Evolutionary conservation across 2,888 invertebrate genomes (phyloP).

Genomic region (Chrysomela aeneicollis): DNA sequence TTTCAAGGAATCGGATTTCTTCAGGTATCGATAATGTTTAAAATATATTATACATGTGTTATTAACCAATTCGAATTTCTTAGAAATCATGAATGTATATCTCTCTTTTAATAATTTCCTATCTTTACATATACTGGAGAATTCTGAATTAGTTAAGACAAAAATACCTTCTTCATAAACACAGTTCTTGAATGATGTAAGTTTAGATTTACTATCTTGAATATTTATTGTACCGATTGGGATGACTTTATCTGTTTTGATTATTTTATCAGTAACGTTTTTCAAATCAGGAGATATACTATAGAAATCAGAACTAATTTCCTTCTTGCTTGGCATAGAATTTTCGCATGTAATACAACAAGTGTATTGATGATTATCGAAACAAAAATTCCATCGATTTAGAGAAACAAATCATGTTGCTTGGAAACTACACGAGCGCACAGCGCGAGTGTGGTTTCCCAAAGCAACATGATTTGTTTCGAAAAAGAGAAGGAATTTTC

Average conservation of each 20-base stretch:
- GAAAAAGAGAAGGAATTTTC: no score
- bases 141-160: slow-evolving; percentile 7
- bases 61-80: slow-evolving; percentile 10
- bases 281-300: background rate
- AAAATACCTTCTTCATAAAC: slow-evolving; percentile 10
- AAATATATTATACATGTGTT: slow-evolving; percentile 18
- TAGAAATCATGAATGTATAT: slow-evolving; percentile 7
- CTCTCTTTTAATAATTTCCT: slow-evolving; percentile 6
- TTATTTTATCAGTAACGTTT: background rate
- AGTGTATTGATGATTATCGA: no score
- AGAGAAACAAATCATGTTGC: no score
- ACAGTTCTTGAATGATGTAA: background rate
- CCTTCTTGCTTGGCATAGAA: background rate
- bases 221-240: slow-evolving; percentile 13
- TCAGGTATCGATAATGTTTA: slow-evolving; percentile 11
- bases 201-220: slow-evolving; percentile 3
- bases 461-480: no score
- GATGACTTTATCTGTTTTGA: background rate
- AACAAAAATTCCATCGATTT: no score
- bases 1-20: slow-evolving; percentile 15
- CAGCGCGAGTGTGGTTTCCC: no score
- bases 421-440: no score
- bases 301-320: slow-evolving; percentile 14
- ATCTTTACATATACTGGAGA: slow-evolving; percentile 9
- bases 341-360: no score